Evolutionary conservation across 2,888 invertebrate genomes (phyloP).

Genomic region (Julus scanicus): DNA sequence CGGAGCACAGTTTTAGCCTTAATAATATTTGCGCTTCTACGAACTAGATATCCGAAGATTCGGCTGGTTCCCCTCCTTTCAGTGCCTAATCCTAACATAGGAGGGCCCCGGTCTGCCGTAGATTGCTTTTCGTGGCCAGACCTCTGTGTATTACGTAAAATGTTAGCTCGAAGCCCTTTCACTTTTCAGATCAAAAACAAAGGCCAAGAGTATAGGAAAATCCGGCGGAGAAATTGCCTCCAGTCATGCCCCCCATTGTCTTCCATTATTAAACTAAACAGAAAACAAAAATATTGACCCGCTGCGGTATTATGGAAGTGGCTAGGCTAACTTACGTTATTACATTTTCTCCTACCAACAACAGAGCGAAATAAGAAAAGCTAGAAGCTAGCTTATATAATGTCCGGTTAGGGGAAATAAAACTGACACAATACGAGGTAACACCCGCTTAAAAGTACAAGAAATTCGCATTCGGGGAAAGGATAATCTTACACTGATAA

Average conservation of each 20-base stretch:
- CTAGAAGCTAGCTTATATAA: not conserved
- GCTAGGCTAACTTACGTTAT: not conserved
- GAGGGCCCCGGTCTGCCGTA: not conserved
- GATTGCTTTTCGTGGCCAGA: slow-evolving; percentile 5
- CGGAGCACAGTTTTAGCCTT: not conserved
- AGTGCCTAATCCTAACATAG: not conserved
- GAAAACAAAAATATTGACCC: slow-evolving; percentile 33
- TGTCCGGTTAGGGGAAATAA: not conserved
- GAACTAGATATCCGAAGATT: not conserved
- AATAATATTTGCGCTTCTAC: not conserved
- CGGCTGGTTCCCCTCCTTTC: not conserved
- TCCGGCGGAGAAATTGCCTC: not conserved
- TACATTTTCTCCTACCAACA: not conserved
- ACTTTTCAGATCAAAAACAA: slow-evolving; percentile 33
- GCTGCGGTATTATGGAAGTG: slow-evolving; percentile 7
- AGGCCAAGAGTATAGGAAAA: slow-evolving; percentile 15
- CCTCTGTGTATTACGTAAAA: not conserved
- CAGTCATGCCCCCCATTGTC: slow-evolving; percentile 15
- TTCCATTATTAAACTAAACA: slow-evolving; percentile 33
- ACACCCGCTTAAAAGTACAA: too few relatives aligned
- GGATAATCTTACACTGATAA: too few relatives aligned
- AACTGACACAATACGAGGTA: too few relatives aligned
- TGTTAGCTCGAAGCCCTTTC: slow-evolving; percentile 9
- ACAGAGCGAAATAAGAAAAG: not conserved
- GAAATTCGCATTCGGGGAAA: too few relatives aligned